These are phyloP conservation scores for Prinia subflava DNA, from an alignment of 2,113 vertebrate genomes.

Conservation along the genomic window DNA sequence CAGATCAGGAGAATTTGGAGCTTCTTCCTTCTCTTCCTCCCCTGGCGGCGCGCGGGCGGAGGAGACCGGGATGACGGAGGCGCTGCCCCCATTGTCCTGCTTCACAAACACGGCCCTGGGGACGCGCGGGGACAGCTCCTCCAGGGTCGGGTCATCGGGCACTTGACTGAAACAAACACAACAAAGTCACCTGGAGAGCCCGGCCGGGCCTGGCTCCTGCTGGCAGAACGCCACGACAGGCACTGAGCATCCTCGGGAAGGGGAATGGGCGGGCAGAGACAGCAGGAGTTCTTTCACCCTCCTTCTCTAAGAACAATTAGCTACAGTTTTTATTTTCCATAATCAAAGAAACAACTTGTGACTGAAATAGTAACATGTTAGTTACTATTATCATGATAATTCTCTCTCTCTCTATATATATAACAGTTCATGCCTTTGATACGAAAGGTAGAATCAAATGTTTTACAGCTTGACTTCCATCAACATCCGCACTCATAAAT, in stretches of 20 bases:
- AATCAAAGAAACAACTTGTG: neutral
- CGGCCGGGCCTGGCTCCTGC: neutral
- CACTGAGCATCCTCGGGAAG: neutral
- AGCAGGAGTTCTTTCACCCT: neutral
- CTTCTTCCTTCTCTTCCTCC: slow-evolving; percentile 75
- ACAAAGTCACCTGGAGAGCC: neutral
- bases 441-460: neutral
- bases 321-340: neutral
- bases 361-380: neutral
- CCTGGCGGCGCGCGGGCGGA: slow-evolving; percentile 60
- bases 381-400: neutral
- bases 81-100: slow-evolving; percentile 45
- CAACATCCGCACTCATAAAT: fast-evolving
- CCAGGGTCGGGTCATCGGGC: slow-evolving; percentile 65
- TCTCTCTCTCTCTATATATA: neutral
- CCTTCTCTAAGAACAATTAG: neutral
- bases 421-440: neutral
- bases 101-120: slow-evolving; percentile 60
- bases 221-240: neutral
- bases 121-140: slow-evolving; percentile 68
- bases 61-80: slow-evolving; percentile 51
- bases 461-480: neutral
- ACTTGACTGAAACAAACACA: slow-evolving; percentile 78
- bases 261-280: neutral
- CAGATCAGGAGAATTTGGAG: slow-evolving; percentile 74